phyloP scores from a whole-genome alignment of 1,140 invertebrate species.

The Sycophaga agraensis region DNA sequence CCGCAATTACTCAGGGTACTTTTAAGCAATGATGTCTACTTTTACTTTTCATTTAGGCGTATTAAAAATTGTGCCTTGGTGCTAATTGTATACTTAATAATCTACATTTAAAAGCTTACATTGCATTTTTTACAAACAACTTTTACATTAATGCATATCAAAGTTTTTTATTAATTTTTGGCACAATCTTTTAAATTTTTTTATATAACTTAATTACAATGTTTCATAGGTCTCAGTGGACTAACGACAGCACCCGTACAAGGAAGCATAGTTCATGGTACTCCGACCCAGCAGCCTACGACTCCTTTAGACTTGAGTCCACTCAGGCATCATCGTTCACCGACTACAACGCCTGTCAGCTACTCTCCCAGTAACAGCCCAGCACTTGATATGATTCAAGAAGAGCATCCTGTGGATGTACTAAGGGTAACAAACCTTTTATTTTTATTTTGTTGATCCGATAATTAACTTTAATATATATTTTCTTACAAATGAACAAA shows the following conservation, averaged over 20 bases:
- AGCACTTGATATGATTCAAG: constrained; percentile 84
- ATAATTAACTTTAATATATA: too few relatives aligned
- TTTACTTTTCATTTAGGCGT: background rate
- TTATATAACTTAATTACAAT: background rate
- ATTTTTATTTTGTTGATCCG: background rate
- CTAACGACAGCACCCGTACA: constrained; percentile 52
- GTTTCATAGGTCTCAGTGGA: constrained; percentile 48
- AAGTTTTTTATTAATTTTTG: too few relatives aligned
- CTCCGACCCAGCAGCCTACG: constrained; percentile 53
- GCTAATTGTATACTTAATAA: too few relatives aligned
- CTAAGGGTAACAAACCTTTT: constrained; percentile 44
- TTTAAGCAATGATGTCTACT: background rate
- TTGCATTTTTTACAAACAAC: background rate
- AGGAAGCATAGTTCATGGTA: constrained; percentile 56
- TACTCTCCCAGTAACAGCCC: constrained; percentile 62
- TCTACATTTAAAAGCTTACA: background rate
- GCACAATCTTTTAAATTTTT: background rate
- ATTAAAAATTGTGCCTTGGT: background rate
- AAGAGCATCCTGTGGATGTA: constrained; percentile 67
- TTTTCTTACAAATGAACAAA: too few relatives aligned
- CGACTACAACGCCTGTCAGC: constrained; percentile 56
- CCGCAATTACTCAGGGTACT: constrained; percentile 74
- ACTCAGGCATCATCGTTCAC: constrained; percentile 54
- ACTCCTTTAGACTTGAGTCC: constrained; percentile 55
- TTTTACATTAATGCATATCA: background rate